Evolutionary conservation across 2,113 vertebrate species (phyloP).

Genomic region (Leiothrix lutea): DNA sequence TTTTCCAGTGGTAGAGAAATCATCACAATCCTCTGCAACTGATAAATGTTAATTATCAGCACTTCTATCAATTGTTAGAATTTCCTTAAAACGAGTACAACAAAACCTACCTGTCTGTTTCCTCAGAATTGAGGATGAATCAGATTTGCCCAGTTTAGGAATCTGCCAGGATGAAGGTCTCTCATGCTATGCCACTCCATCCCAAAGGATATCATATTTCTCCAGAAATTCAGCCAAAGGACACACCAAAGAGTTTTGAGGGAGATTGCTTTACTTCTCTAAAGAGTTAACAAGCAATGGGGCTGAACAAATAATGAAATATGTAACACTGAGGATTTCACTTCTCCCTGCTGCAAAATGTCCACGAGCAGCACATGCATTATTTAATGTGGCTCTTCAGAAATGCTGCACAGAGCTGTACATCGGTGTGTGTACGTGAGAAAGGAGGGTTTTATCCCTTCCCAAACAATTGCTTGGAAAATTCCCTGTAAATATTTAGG

Average conservation of each 20-base stretch:
- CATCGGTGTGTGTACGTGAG: neutral
- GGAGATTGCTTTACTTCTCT: neutral
- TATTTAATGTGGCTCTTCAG: neutral
- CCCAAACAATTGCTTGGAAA: neutral
- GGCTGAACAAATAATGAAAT: neutral
- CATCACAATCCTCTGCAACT: neutral
- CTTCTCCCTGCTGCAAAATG: slow-evolving; percentile 3
- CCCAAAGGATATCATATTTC: neutral
- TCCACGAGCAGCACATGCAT: neutral
- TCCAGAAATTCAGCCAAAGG: neutral
- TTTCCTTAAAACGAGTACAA: neutral
- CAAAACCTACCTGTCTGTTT: neutral
- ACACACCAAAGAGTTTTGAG: neutral
- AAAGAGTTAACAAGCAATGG: neutral
- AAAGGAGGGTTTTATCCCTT: neutral
- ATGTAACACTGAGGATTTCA: neutral
- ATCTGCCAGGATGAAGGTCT: neutral
- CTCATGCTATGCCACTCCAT: neutral
- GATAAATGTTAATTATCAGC: neutral
- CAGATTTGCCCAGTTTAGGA: neutral
- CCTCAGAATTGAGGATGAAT: neutral
- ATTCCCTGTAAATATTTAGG: neutral
- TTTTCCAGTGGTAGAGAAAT: neutral
- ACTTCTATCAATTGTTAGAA: accelerated
- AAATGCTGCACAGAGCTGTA: neutral